Base-by-base conservation (phyloP, 2,888 invertebrate genomes). In the Rhyacophila evoluta region DNA sequence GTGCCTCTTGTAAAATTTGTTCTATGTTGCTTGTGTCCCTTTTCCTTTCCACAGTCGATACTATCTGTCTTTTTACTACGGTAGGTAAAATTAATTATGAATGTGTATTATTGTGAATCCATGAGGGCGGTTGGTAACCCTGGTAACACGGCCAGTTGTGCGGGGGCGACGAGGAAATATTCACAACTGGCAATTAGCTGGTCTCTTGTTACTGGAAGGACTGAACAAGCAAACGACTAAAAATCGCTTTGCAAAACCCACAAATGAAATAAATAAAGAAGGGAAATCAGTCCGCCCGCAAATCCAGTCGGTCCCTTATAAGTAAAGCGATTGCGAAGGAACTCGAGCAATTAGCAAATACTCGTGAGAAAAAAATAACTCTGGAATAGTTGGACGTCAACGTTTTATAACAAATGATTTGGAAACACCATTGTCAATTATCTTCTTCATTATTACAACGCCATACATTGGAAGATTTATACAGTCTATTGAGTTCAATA, bases 141-240 rank as follows among this genome's bases (percentile, higher is more conserved):
- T 55, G 55, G 55, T 55, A 19, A 55, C 19, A 8, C 25, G 12
- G 55, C 0, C 55, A 12, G 55, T 19, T 25, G 19, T 19, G 25
- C 8, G 25, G 19, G 8, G 19, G 25, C 6, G 25, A 6, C 10
- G 25, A 19, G 55, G 55, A 55, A 55, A 55, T 55, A 55, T 55
- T 55, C 55, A 55, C 55, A 55, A 55, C 55, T 6, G 55, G 55
- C 55, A 55, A 55, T 55, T 55, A 55, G 55, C 25, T 55, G 55
- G 55, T 55, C 55, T 55, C 55, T 55, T 55, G 55, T 55, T 55
- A 55, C 55, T 55, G 6, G 29, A 19, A 55, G 55, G 25, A 55
- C 55, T 55, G 55, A 55, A 55, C 55, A 55, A 55, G 55, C 55
- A 25, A 55, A 55, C 55, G 55, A 55, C 55, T 55, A 55, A 55